phyloP scores from a whole-genome alignment of 2,888 invertebrate genomes.

The Drosophila lutescens region DNA sequence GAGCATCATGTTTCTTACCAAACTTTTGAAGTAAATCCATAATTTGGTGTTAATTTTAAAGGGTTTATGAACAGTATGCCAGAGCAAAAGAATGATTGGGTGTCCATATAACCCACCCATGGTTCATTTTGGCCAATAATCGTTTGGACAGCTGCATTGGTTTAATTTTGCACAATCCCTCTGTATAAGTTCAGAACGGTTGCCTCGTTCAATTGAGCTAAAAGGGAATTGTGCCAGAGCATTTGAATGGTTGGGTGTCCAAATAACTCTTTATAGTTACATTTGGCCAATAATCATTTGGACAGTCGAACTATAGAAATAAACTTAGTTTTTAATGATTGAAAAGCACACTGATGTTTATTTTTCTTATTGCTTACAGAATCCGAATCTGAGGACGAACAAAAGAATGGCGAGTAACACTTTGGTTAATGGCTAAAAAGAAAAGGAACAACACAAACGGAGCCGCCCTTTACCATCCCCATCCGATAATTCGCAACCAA shows the following conservation, averaged over 20 bases:
- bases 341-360: neutral
- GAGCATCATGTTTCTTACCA: constrained; percentile 47
- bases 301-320: neutral
- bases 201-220: neutral
- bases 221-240: constrained; percentile 58
- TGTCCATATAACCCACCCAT: constrained; percentile 71
- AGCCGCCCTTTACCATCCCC: constrained; percentile 25
- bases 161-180: neutral
- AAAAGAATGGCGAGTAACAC: constrained; percentile 80
- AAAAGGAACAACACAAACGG: constrained; percentile 31
- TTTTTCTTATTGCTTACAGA: constrained; percentile 66
- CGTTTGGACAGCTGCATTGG: constrained; percentile 52
- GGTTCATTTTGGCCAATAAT: constrained; percentile 79
- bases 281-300: constrained; percentile 77
- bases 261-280: constrained; percentile 69
- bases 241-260: constrained; percentile 77
- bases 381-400: constrained; percentile 84
- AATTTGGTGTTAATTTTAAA: constrained; percentile 15
- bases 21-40: constrained; percentile 35
- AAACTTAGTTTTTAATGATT: neutral
- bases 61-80: constrained; percentile 56
- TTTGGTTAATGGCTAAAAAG: constrained; percentile 19
- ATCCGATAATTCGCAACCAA: constrained; percentile 13
- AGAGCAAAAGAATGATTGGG: constrained; percentile 75
- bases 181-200: neutral